Conservation (phyloP, 2,888 invertebrate genomes). For the Kuschelorhynchus macadamiae region DNA sequence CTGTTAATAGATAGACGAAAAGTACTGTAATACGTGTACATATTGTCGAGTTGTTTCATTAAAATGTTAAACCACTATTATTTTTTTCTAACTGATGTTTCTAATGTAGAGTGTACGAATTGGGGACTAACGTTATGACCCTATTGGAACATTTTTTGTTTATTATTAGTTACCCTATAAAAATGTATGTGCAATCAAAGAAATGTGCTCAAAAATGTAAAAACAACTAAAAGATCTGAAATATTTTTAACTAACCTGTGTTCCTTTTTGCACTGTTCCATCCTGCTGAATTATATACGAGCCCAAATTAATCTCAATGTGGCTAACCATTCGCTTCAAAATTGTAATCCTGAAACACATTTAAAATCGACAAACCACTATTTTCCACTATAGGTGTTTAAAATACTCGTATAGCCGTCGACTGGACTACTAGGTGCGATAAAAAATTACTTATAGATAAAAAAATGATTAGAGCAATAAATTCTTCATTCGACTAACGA, state of each 20-base stretch:
- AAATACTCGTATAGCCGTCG: no score
- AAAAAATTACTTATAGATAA: constrained; percentile 20
- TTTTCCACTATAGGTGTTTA: no score
- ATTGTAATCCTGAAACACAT: not conserved
- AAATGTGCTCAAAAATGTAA: not conserved
- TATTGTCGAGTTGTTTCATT: no score
- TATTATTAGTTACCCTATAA: not conserved
- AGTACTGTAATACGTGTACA: no score
- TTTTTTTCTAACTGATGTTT: no score
- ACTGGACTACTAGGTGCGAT: not conserved
- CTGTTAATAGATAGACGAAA: no score
- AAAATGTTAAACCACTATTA: no score
- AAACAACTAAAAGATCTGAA: not conserved
- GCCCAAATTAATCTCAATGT: constrained; percentile 40
- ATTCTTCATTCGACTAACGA: not conserved
- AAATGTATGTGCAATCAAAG: not conserved
- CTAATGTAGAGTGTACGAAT: no score
- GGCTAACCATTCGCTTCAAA: constrained; percentile 32
- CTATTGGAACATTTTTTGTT: no score
- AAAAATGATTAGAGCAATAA: not conserved
- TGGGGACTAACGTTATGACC: no score
- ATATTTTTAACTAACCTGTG: constrained; percentile 50
- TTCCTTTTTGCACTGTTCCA: constrained; percentile 57
- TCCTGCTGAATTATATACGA: constrained; percentile 53
- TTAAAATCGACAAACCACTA: not conserved